Conservation (phyloP, 2,113 vertebrate genomes). For the Ochotona princeps region DNA sequence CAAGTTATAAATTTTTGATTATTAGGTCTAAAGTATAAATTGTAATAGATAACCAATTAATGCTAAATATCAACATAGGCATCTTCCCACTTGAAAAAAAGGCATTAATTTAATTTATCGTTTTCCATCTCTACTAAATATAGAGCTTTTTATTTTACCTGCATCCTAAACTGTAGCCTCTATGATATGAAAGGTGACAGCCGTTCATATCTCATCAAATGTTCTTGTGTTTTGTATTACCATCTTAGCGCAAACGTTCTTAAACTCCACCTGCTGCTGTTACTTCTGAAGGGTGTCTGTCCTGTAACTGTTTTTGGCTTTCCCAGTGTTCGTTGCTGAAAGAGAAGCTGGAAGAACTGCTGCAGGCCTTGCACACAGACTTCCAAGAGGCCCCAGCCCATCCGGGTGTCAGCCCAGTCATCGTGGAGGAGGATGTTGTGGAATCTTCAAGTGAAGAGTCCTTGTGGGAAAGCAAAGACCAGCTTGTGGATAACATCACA, state of each 20-base stretch:
- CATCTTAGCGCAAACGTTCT: neutral
- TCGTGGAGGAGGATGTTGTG: conserved; percentile 93
- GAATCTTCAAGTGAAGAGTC: conserved; percentile 95
- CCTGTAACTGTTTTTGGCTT: neutral
- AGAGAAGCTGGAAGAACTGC: conserved; percentile 96
- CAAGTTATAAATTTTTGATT: neutral
- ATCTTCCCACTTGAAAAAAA: neutral
- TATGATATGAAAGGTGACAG: neutral
- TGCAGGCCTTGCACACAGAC: conserved; percentile 93
- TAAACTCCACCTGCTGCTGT: neutral
- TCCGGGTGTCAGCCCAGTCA: conserved; percentile 86
- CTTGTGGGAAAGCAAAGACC: conserved; percentile 92
- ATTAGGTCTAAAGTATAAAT: too few species aligned
- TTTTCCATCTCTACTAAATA: neutral
- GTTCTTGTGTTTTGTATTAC: neutral
- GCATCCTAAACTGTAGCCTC: neutral
- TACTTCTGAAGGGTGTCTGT: neutral
- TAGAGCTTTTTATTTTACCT: neutral
- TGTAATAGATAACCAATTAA: too few species aligned
- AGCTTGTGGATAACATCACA: conserved; percentile 87
- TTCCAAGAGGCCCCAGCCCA: conserved; percentile 84
- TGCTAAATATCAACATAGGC: too few species aligned
- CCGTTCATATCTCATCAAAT: neutral
- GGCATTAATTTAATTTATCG: neutral
- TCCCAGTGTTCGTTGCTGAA: conserved; percentile 94